These are phyloP conservation scores for Azemiops feae DNA, from an alignment of 2,113 vertebrate genomes.

Conservation along the genomic window DNA sequence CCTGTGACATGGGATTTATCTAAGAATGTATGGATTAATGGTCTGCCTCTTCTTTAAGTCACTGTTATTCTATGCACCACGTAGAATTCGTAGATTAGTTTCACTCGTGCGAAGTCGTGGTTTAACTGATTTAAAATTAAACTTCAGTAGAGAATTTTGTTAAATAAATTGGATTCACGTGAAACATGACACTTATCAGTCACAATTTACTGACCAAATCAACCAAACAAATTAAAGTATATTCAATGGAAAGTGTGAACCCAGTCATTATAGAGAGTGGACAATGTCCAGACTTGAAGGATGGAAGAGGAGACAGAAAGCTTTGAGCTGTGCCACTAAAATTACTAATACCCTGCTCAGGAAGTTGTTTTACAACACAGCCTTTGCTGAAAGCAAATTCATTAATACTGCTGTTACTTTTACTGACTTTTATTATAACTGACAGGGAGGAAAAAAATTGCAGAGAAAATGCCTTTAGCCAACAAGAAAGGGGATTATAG, in stretches of 20 bases:
- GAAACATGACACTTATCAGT: background rate
- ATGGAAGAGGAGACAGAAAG: background rate
- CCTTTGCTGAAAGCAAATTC: background rate
- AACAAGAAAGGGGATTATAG: constrained; percentile 12
- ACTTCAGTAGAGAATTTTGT: background rate
- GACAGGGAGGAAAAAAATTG: background rate
- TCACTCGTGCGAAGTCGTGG: background rate
- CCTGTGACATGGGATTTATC: background rate
- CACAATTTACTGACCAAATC: background rate
- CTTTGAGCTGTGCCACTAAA: background rate
- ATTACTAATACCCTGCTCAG: background rate
- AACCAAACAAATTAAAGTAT: background rate
- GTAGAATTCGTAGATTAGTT: background rate
- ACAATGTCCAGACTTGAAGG: background rate
- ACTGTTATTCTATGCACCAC: background rate
- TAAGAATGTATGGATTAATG: background rate
- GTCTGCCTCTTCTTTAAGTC: background rate
- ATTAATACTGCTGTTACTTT: background rate
- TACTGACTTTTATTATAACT: constrained; percentile 2
- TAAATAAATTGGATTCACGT: background rate
- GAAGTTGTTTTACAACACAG: constrained; percentile 9
- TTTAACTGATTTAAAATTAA: background rate
- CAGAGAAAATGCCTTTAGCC: constrained; percentile 6
- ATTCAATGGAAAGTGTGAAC: background rate
- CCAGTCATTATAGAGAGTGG: background rate